Conservation (phyloP, 1,140 invertebrate species). For the Caligus rogercresseyi region DNA sequence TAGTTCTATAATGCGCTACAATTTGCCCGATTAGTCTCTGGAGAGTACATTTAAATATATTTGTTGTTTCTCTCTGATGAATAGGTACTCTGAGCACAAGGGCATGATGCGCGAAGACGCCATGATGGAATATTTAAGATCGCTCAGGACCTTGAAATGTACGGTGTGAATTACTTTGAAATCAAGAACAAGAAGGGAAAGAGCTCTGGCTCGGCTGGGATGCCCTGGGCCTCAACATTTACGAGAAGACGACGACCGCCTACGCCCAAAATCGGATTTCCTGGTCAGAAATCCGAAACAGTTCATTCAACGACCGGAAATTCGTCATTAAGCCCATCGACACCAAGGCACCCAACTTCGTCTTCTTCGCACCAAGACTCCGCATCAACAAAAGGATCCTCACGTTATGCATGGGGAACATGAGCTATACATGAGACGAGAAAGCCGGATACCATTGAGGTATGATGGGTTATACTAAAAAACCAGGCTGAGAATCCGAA, state of each 20-base stretch:
- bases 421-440: constrained; percentile 75
- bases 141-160: constrained; percentile 98
- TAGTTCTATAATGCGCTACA: too few species aligned
- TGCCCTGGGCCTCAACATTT: constrained; percentile 90
- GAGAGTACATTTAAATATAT: too few species aligned
- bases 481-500: too few species aligned
- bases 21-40: too few species aligned
- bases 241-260: constrained; percentile 84
- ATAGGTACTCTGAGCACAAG: constrained; percentile 52
- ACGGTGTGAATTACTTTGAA: constrained; percentile 94
- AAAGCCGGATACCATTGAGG: constrained; percentile 26
- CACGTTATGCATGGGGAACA: constrained; percentile 89
- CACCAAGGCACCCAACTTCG: constrained; percentile 72
- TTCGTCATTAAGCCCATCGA: constrained; percentile 89
- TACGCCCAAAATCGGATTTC: constrained; percentile 45
- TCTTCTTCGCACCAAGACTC: constrained; percentile 77
- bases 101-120: constrained; percentile 79
- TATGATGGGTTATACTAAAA: constrained; percentile 5
- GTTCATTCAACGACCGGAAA: constrained; percentile 94
- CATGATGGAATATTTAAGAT: constrained; percentile 98
- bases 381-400: constrained; percentile 82
- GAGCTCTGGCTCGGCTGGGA: constrained; percentile 94
- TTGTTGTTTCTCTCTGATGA: too few species aligned
- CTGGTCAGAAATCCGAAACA: constrained; percentile 93
- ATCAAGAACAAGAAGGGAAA: constrained; percentile 89